Percentiles rank a stretch among this genome's conserved stretches.
phyloP scores from a whole-genome alignment of 2,797 vertebrate genomes.

The Zalophus californianus region DNA sequence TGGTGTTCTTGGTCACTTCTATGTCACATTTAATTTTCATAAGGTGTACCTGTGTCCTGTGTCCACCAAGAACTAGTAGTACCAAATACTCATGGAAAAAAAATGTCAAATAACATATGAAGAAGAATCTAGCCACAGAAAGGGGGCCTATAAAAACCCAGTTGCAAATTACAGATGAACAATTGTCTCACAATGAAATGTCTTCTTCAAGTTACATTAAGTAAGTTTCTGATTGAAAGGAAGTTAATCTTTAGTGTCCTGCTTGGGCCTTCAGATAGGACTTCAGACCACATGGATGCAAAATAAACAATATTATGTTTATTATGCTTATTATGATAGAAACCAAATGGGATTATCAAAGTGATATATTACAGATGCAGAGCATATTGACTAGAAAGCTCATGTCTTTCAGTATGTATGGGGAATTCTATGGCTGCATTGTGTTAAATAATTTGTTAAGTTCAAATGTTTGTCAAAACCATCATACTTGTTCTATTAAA shows the following conservation, averaged over 20 bases:
- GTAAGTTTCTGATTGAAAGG: not conserved
- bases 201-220: not conserved
- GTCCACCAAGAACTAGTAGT: not conserved
- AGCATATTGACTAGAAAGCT: not conserved
- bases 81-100: not conserved
- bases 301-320: not conserved
- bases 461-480: not conserved
- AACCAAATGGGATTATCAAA: conserved; percentile 10
- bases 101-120: not conserved
- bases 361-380: not conserved
- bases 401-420: not conserved
- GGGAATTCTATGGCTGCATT: not conserved
- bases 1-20: not conserved
- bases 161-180: not conserved
- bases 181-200: not conserved
- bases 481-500: not conserved
- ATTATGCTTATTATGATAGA: not conserved
- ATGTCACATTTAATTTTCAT: conserved; percentile 50
- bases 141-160: not conserved
- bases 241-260: not conserved
- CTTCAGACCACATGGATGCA: not conserved
- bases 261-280: not conserved
- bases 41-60: not conserved
- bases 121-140: not conserved
- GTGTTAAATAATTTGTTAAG: conserved; percentile 22